A percentile compares a stretch with the other conserved stretches of the same genome.
phyloP scores from a whole-genome alignment of 2,797 vertebrate species.

The Notolepis coatsorum region DNA sequence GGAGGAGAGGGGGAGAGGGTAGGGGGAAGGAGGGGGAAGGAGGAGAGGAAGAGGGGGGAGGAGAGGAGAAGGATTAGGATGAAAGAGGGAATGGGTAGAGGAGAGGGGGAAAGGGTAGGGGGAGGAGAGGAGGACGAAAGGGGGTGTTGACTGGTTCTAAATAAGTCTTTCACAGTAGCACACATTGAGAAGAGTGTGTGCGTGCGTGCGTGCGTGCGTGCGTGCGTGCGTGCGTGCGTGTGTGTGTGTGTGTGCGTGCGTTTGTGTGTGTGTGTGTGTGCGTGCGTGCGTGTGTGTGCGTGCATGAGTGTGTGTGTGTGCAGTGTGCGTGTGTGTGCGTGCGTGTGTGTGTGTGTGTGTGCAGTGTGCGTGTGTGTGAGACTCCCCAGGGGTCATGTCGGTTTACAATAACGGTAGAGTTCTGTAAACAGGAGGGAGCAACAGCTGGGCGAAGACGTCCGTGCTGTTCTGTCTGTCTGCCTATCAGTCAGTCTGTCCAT shows the following conservation, averaged over 20 bases:
- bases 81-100: constrained; percentile 1
- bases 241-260: background rate
- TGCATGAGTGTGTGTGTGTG: background rate
- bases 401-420: constrained; percentile 55
- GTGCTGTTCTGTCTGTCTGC: constrained; percentile 21
- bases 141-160: constrained; percentile 11
- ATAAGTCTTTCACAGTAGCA: constrained; percentile 12
- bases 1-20: too few species aligned
- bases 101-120: background rate
- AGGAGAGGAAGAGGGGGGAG: background rate
- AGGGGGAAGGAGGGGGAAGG: background rate
- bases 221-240: background rate
- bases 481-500: background rate
- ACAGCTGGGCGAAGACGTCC: constrained; percentile 30
- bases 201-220: background rate
- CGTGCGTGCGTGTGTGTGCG: background rate
- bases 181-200: background rate
- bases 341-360: background rate
- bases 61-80: background rate
- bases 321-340: too few species aligned
- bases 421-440: constrained; percentile 64
- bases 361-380: background rate
- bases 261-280: background rate
- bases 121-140: background rate
- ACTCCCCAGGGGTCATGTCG: constrained; percentile 30